These are phyloP conservation scores for Campoletis sonorensis DNA, from an alignment of 1,140 invertebrate genomes.

Conservation along the genomic window DNA sequence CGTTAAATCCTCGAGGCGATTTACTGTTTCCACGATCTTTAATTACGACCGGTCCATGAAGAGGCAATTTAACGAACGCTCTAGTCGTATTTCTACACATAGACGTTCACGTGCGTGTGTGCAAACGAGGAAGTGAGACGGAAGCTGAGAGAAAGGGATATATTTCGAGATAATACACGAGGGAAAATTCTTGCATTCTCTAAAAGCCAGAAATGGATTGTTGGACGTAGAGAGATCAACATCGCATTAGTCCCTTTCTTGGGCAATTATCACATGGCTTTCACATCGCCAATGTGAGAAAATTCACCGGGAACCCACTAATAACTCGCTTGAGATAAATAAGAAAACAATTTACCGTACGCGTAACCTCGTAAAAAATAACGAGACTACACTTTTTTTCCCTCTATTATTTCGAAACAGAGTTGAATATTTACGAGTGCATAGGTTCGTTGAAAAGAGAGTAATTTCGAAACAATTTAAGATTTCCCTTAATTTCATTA, in stretches of 20 bases:
- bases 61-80: not conserved
- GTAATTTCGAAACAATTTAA: no score
- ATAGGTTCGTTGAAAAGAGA: no score
- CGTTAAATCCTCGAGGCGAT: not conserved
- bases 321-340: not conserved
- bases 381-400: no score
- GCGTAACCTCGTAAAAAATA: no score
- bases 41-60: conserved; percentile 6
- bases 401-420: no score
- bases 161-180: not conserved
- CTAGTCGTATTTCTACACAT: not conserved
- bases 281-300: conserved; percentile 3
- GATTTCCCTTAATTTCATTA: no score
- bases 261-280: not conserved
- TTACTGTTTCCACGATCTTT: conserved; percentile 8
- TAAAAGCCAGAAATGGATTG: conserved; percentile 3
- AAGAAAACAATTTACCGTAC: not conserved
- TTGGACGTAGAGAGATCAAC: not conserved
- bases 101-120: not conserved
- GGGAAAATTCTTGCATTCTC: not conserved
- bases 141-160: not conserved
- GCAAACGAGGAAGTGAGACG: not conserved
- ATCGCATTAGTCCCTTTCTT: not conserved
- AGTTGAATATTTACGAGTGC: no score
- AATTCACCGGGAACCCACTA: not conserved